These are phyloP conservation scores for Blennius ocellaris DNA, from an alignment of 2,113 vertebrate genomes.

Conservation along the genomic window DNA sequence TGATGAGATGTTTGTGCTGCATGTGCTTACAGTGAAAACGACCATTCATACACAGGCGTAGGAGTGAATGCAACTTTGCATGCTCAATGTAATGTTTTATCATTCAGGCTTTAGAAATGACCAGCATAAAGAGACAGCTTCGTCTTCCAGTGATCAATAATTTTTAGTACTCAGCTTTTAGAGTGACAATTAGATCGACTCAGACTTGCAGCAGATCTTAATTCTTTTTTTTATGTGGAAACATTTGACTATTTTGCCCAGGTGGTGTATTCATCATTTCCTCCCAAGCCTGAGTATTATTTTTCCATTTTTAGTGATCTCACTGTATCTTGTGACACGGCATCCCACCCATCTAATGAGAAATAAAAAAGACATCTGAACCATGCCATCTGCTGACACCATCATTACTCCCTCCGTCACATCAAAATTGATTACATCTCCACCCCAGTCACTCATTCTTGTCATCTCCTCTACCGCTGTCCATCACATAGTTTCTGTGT, in stretches of 20 bases:
- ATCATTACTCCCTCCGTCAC: constrained; percentile 35
- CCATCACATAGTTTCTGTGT: constrained; percentile 12
- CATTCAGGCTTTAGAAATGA: background rate
- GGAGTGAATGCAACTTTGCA: background rate
- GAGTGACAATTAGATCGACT: background rate
- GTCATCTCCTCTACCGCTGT: constrained; percentile 7
- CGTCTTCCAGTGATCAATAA: background rate
- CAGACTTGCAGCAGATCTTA: constrained; percentile 14
- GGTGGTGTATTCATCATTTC: background rate
- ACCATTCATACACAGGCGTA: too few relatives aligned
- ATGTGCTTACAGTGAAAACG: background rate
- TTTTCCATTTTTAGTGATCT: constrained; percentile 16
- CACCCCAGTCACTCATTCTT: background rate
- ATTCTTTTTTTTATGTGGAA: background rate
- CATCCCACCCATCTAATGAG: constrained; percentile 6
- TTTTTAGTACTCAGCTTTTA: background rate
- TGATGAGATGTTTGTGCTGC: constrained; percentile 8
- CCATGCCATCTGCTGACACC: constrained; percentile 22
- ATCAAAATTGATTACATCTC: constrained; percentile 31
- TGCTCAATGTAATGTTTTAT: background rate
- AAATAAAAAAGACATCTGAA: constrained; percentile 22
- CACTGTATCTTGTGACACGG: background rate
- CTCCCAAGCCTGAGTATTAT: background rate
- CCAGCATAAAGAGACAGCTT: background rate
- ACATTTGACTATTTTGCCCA: background rate